These are phyloP conservation scores for Abrostola tripartita DNA, from an alignment of 2,888 invertebrate genomes.

Conservation along the genomic window DNA sequence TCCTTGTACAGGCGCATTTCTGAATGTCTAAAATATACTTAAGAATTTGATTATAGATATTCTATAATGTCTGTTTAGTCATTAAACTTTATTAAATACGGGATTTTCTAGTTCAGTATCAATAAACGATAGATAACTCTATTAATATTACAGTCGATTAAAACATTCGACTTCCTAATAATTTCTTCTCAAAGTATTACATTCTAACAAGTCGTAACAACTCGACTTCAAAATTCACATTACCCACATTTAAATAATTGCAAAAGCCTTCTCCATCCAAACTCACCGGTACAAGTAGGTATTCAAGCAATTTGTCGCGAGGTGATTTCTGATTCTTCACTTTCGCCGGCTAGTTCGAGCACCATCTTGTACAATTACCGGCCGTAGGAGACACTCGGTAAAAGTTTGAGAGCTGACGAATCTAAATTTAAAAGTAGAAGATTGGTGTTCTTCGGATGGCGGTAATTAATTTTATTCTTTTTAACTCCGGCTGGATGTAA, in stretches of 20 bases:
- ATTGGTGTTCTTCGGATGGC: slow-evolving; percentile 35
- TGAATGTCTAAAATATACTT: too few species aligned
- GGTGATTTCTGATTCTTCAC: slow-evolving; percentile 78
- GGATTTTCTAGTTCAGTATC: too few species aligned
- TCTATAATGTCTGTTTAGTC: too few species aligned
- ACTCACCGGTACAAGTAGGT: slow-evolving; percentile 35
- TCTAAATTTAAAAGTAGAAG: slow-evolving; percentile 50
- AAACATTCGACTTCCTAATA: too few species aligned
- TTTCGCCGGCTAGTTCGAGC: slow-evolving; percentile 63
- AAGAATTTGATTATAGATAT: too few species aligned
- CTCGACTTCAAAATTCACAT: too few species aligned
- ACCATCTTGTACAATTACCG: slow-evolving; percentile 60
- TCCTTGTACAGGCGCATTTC: too few species aligned
- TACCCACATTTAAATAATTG: background rate
- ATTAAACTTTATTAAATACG: too few species aligned
- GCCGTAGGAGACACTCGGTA: slow-evolving; percentile 42
- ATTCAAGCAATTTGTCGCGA: slow-evolving; percentile 66
- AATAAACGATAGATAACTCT: too few species aligned
- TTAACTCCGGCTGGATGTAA: slow-evolving; percentile 10
- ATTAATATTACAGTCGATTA: too few species aligned
- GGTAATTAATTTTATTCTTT: slow-evolving; percentile 16
- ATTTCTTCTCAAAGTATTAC: too few species aligned
- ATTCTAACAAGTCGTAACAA: too few species aligned
- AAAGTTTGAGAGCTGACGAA: slow-evolving; percentile 48
- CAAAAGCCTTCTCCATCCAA: slow-evolving; percentile 38